Percentiles rank a stretch among this genome's conserved stretches.
Evolutionary conservation across 2,113 vertebrate species (phyloP).

Genomic region (Oxyruncus cristatus): DNA sequence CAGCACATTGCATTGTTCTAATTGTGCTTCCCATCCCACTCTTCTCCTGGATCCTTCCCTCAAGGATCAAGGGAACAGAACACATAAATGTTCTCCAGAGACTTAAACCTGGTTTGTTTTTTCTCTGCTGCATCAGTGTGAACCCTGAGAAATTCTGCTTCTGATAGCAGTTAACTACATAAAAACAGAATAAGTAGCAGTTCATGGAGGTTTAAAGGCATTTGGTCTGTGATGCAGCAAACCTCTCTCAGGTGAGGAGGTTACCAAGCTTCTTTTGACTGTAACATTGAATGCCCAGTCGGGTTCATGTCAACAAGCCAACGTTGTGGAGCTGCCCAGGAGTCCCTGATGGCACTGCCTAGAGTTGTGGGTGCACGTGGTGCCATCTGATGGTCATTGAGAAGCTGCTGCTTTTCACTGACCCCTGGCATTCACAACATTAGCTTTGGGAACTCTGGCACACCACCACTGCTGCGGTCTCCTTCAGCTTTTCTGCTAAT

Average conservation of each 20-base stretch:
- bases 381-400: background rate
- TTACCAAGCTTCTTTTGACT: background rate
- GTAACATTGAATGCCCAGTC: background rate
- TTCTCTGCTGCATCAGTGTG: background rate
- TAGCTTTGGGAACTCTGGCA: background rate
- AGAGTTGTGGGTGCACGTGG: background rate
- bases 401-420: background rate
- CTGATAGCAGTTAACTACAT: background rate
- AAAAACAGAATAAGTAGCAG: background rate
- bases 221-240: background rate
- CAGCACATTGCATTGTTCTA: background rate
- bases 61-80: background rate
- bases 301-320: background rate
- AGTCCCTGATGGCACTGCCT: background rate
- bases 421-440: background rate
- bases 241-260: background rate
- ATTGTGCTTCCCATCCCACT: background rate
- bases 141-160: background rate
- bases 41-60: background rate
- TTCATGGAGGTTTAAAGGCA: background rate
- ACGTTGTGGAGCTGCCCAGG: background rate
- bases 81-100: background rate
- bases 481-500: constrained; percentile 26
- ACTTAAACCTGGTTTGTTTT: background rate
- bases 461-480: background rate